Conservation (phyloP, 2,113 vertebrate species). For the Hemichromis elongatus region DNA sequence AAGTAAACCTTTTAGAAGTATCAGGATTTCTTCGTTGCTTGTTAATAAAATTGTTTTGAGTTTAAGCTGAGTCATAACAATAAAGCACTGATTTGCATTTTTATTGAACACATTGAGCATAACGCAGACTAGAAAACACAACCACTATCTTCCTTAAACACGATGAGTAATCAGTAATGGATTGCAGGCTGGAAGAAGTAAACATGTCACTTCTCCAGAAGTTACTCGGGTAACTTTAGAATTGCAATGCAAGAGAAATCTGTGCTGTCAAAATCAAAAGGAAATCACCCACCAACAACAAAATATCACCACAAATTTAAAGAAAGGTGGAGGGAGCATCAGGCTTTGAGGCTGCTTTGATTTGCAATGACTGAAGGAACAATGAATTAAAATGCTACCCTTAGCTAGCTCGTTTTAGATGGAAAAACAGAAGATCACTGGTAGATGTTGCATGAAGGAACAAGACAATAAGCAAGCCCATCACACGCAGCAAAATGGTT, state of each 20-base stretch:
- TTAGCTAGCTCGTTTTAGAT: not conserved
- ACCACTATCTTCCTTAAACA: not conserved
- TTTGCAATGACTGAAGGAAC: not conserved
- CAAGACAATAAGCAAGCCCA: not conserved
- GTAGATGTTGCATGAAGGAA: not conserved
- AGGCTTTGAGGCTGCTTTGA: not conserved
- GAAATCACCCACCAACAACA: not conserved
- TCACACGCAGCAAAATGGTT: not conserved
- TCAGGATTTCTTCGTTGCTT: not conserved
- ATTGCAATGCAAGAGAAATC: not conserved
- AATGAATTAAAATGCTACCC: not conserved
- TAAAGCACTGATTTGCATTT: too few species aligned
- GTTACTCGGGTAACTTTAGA: not conserved
- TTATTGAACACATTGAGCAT: not conserved
- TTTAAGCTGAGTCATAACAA: not conserved
- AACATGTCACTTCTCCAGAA: not conserved
- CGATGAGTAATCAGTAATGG: not conserved
- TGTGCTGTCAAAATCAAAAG: not conserved
- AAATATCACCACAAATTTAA: not conserved
- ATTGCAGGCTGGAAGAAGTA: not conserved
- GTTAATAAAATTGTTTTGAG: not conserved
- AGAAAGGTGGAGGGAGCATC: not conserved
- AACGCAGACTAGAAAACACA: not conserved
- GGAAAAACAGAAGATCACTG: not conserved
- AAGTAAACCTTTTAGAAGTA: not conserved